phyloP scores from a whole-genome alignment of 64 coral and sea anemone genomes.

The Trachythela sp. region DNA sequence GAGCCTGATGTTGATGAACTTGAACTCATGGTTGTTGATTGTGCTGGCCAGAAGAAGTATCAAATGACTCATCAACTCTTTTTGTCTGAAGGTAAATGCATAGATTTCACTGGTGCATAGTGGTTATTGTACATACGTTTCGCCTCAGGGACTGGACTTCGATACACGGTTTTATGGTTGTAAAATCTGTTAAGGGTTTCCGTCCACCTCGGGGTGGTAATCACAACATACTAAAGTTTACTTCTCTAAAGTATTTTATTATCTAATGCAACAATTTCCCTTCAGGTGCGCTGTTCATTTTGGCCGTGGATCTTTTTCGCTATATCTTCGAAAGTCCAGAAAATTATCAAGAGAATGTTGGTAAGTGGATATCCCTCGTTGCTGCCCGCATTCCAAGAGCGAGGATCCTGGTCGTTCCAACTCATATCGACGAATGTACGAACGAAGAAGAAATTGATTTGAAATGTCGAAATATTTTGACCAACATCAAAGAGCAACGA shows the following conservation, averaged over 20 bases:
- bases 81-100: slow-evolving; percentile 78
- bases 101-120: no score
- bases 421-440: slow-evolving; percentile 65
- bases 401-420: slow-evolving; percentile 71
- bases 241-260: neutral
- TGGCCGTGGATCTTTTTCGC: slow-evolving; percentile 66
- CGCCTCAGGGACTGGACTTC: no score
- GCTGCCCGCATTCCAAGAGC: slow-evolving; percentile 59
- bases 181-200: no score
- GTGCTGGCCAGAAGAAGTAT: slow-evolving; percentile 75
- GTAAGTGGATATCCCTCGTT: slow-evolving; percentile 78
- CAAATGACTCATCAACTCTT: slow-evolving; percentile 96
- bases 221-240: no score
- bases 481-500: slow-evolving; percentile 37
- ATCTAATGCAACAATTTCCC: neutral
- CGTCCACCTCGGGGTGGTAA: no score
- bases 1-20: slow-evolving; percentile 45
- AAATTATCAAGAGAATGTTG: slow-evolving; percentile 61
- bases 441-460: neutral
- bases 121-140: no score
- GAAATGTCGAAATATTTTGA: slow-evolving; percentile 67
- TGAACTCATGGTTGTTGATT: slow-evolving; percentile 80
- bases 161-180: no score
- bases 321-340: slow-evolving; percentile 35
- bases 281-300: slow-evolving; percentile 64